phyloP scores from a whole-genome alignment of 2,113 vertebrate genomes.

The Antennarius striatus region DNA sequence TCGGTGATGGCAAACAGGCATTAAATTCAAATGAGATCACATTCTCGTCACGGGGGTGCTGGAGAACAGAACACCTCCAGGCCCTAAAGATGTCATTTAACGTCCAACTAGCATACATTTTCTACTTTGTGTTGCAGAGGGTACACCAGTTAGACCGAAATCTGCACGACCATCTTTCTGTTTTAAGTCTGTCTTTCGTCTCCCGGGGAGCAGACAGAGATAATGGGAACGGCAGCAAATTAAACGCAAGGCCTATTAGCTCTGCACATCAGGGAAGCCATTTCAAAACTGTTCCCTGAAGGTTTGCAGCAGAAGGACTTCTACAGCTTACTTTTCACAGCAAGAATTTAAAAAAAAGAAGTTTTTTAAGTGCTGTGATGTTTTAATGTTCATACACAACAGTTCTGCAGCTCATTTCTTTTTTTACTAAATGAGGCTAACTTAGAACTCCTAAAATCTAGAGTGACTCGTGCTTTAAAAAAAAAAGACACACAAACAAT shows the following conservation, averaged over 20 bases:
- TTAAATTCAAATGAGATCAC: conserved; percentile 1
- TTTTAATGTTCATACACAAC: neutral
- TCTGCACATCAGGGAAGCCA: conserved; percentile 72
- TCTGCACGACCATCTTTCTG: conserved; percentile 19
- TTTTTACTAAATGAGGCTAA: conserved; percentile 4
- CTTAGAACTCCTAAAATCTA: neutral
- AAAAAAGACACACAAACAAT: neutral
- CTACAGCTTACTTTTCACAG: conserved; percentile 39
- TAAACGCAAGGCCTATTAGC: conserved; percentile 71
- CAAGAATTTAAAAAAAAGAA: conserved; percentile 34
- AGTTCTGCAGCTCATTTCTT: neutral
- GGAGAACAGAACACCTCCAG: neutral
- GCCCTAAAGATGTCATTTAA: neutral
- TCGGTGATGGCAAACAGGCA: neutral
- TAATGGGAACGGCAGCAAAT: conserved; percentile 80
- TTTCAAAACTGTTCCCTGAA: conserved; percentile 66
- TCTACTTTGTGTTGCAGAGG: neutral
- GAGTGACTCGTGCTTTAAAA: no score
- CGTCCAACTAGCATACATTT: neutral
- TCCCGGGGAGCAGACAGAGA: conserved; percentile 60
- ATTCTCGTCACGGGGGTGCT: neutral
- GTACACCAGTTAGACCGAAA: conserved; percentile 24
- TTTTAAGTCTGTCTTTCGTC: conserved; percentile 26
- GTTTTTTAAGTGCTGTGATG: conserved; percentile 23
- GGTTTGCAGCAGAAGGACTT: conserved; percentile 61